Base-by-base conservation (phyloP, 2,888 invertebrate genomes). In the Drosophila pullipes region DNA sequence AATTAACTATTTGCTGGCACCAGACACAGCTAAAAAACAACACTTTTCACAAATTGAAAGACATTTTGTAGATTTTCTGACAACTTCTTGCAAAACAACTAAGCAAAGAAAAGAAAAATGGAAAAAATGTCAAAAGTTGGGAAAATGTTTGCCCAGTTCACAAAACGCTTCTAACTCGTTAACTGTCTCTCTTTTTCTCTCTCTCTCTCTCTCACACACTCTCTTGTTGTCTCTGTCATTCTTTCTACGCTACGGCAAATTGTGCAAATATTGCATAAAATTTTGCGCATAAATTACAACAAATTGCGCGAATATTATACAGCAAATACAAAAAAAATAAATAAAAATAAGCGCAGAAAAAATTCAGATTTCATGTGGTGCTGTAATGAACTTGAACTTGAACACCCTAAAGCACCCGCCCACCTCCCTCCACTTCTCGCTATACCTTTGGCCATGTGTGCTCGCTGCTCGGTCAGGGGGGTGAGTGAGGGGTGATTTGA, bases 381-480 rank as follows among this genome's bases (percentile, higher is more conserved):
- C 58, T 81, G 64, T 76, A 84, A 87, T 85, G 85, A 89, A 86
- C 86, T 86, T 86, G 87, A 86, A 87, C 89, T 86, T 86, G 86
- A 76, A 64, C 52, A 69, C 44, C 22, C 55, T 25, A 41, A 35
- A 25, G 57, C 1, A 58, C 35, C 31, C 7, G 7, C 11, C 30
- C n/a, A 11, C 7, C 4, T 13, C 18, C 37, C 25, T 25, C 52
- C 41, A 5, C 10, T 3, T 4, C 16, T 16, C 16, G 4, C 47
- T 1, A 30, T 25, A 18, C 44, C 37, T n/a, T 52, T 49, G 22
- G 11, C 44, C 58, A 53, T 37, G 49, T 60, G 65, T 57, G 54
- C 39, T 18, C 41, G 44, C 11, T 9, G 35, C 52, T 53, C 16
- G 53, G 28, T 2, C 31, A 11, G 35, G 25, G 35, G 11, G 25